Percentiles rank a stretch among this genome's conserved stretches.
Conservation (phyloP, 2,113 vertebrate genomes). For the Physeter macrocephalus region DNA sequence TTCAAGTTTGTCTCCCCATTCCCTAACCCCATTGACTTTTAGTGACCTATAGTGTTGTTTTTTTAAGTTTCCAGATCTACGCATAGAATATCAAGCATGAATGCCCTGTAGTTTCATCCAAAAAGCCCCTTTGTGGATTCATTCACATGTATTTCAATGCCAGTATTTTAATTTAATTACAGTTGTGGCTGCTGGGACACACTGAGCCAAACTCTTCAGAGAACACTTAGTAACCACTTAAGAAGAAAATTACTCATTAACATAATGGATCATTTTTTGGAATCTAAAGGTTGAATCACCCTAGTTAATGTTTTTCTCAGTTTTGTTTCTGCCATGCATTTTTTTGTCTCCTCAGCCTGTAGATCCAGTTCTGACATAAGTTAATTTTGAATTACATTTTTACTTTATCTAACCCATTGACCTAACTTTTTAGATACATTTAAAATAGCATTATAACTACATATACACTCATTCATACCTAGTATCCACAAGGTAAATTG, state of each 20-base stretch:
- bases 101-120: background rate
- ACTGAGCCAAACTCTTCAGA: background rate
- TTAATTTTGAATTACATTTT: slow-evolving; percentile 23
- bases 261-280: background rate
- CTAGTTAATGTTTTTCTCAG: background rate
- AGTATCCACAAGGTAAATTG: background rate
- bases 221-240: background rate
- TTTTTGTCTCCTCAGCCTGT: background rate
- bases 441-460: slow-evolving; percentile 9
- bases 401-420: background rate
- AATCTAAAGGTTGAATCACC: background rate
- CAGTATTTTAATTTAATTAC: slow-evolving; percentile 12
- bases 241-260: background rate
- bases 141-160: background rate
- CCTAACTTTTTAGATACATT: background rate
- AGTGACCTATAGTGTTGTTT: background rate
- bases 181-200: background rate
- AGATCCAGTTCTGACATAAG: background rate
- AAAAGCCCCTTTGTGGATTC: background rate
- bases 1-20: background rate
- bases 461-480: background rate
- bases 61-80: background rate
- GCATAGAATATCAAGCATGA: background rate
- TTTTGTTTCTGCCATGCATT: background rate
- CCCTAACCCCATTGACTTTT: background rate